Conservation (phyloP, 1,140 invertebrate species). For the Cephus cinctus region DNA sequence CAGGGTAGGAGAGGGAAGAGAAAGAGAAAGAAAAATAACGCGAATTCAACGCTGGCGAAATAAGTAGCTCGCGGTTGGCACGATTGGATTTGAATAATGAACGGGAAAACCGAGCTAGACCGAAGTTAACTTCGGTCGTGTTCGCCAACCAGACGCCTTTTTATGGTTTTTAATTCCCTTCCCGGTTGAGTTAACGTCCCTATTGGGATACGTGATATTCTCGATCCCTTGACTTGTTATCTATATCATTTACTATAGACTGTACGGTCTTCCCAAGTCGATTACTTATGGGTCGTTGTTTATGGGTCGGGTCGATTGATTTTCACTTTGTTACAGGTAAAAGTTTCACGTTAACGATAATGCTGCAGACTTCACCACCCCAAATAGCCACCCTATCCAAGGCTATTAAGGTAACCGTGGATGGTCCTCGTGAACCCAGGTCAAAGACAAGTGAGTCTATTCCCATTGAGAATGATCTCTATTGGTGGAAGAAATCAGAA, state of each 20-base stretch:
- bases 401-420: constrained; percentile 98
- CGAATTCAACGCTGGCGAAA: constrained; percentile 12
- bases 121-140: too few relatives aligned
- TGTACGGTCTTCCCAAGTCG: not conserved
- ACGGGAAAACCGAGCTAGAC: constrained; percentile 38
- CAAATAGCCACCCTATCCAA: constrained; percentile 92
- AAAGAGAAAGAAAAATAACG: constrained; percentile 7
- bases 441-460: constrained; percentile 81
- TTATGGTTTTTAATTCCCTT: constrained; percentile 50
- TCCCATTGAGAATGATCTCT: too few relatives aligned
- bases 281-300: not conserved
- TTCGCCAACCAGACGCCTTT: constrained; percentile 24
- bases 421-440: constrained; percentile 93
- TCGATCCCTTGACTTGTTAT: not conserved
- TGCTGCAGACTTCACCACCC: constrained; percentile 86
- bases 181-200: constrained; percentile 39
- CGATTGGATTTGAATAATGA: constrained; percentile 52
- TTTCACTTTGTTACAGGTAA: constrained; percentile 71
- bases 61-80: constrained; percentile 27
- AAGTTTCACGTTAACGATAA: constrained; percentile 95
- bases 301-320: not conserved
- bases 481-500: too few relatives aligned
- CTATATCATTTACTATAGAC: not conserved
- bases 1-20: not conserved
- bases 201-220: constrained; percentile 18